Evolutionary conservation across 2,888 invertebrate genomes (phyloP).

Genomic region (Scaptomyza reducta): DNA sequence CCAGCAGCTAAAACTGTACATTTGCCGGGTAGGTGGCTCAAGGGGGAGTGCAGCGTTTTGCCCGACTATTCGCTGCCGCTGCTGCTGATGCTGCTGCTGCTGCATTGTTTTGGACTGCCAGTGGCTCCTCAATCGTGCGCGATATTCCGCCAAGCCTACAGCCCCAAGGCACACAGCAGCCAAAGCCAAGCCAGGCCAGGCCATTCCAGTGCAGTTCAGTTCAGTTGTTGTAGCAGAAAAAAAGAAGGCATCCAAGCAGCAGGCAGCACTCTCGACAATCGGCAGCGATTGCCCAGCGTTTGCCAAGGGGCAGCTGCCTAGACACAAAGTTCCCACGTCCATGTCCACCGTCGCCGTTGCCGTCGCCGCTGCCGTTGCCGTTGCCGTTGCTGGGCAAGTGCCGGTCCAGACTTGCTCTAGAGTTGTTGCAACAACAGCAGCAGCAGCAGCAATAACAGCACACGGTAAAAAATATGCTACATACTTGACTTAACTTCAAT

Average conservation of each 20-base stretch:
- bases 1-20: constrained; percentile 60
- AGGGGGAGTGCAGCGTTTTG: constrained; percentile 14
- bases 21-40: constrained; percentile 9
- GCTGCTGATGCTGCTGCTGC: constrained; percentile 21
- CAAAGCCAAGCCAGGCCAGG: neutral
- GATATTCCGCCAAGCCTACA: constrained; percentile 76
- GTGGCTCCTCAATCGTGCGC: constrained; percentile 75
- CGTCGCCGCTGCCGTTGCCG: neutral
- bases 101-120: constrained; percentile 67
- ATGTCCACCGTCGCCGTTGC: constrained; percentile 40
- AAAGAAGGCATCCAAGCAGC: constrained; percentile 41
- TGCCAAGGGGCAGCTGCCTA: constrained; percentile 66
- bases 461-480: too few relatives aligned
- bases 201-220: neutral
- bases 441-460: constrained; percentile 25
- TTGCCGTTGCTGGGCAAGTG: constrained; percentile 49
- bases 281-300: constrained; percentile 65
- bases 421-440: constrained; percentile 37
- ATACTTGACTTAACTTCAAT: too few relatives aligned
- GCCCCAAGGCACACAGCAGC: constrained; percentile 57
- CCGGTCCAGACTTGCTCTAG: constrained; percentile 51
- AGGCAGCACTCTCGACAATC: constrained; percentile 54
- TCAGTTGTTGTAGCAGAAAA: neutral
- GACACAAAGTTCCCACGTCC: constrained; percentile 76
- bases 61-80: constrained; percentile 30